Evolutionary conservation across 2,797 vertebrate species (phyloP).

Genomic region (Chelon auratus): DNA sequence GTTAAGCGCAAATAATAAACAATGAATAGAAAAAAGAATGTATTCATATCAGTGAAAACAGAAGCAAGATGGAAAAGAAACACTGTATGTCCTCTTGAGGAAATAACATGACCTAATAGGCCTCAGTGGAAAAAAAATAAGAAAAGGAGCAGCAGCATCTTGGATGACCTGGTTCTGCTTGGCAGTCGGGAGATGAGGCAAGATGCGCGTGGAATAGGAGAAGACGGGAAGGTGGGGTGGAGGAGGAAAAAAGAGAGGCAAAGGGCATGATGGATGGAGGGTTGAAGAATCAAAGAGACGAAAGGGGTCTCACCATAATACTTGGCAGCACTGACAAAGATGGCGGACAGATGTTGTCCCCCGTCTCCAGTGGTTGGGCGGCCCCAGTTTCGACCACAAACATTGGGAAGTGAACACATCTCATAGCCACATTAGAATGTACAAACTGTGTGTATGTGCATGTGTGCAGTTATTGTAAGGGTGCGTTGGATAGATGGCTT

Average conservation of each 20-base stretch:
- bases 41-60: slow-evolving; percentile 36
- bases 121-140: slow-evolving; percentile 3
- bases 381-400: slow-evolving; percentile 64
- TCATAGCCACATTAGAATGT: slow-evolving; percentile 59
- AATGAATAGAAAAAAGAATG: slow-evolving; percentile 30
- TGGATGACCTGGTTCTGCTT: slow-evolving; percentile 24
- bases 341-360: slow-evolving; percentile 73
- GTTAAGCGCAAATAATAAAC: slow-evolving; percentile 43
- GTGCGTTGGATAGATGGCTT: neutral
- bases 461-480: neutral
- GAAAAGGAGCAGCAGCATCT: slow-evolving; percentile 22
- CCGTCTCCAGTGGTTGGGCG: slow-evolving; percentile 64
- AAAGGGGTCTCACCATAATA: slow-evolving; percentile 68
- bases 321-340: slow-evolving; percentile 71
- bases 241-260: neutral
- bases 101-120: slow-evolving; percentile 24
- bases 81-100: slow-evolving; percentile 13
- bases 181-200: slow-evolving; percentile 21
- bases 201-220: neutral
- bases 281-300: slow-evolving; percentile 35
- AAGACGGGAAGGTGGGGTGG: slow-evolving; percentile 3
- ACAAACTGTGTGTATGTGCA: slow-evolving; percentile 14
- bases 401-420: slow-evolving; percentile 67
- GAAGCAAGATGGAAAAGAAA: slow-evolving; percentile 19
- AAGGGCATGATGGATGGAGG: neutral